These are phyloP conservation scores for Cryptomyrus ogoouensis DNA, from an alignment of 2,113 vertebrate species.

Conservation along the genomic window DNA sequence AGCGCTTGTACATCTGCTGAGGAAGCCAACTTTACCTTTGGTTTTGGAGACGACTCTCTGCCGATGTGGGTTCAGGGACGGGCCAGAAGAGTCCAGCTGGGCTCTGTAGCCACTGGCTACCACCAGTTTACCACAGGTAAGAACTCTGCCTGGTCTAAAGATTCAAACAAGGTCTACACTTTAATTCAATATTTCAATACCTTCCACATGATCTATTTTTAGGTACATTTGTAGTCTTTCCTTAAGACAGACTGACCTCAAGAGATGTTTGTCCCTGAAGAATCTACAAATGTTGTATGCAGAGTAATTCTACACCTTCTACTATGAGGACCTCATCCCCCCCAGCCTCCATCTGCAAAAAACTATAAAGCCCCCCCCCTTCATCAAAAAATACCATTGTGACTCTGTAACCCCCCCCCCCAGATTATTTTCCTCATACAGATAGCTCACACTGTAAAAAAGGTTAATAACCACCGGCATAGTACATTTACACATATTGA, in stretches of 20 bases:
- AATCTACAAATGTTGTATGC: background rate
- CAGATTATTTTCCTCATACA: background rate
- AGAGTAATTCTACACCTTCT: background rate
- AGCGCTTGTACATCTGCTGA: background rate
- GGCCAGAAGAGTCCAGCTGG: background rate
- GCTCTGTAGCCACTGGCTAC: background rate
- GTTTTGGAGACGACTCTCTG: slow-evolving; percentile 38
- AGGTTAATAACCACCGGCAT: background rate
- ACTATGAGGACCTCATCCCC: background rate
- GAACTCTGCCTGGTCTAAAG: background rate
- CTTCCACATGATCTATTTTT: background rate
- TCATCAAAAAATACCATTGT: no score
- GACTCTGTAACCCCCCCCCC: background rate
- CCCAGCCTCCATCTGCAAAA: background rate
- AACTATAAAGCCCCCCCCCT: background rate
- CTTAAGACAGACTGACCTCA: background rate
- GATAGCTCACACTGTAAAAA: background rate
- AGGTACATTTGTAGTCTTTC: background rate
- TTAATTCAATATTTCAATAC: background rate
- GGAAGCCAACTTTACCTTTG: slow-evolving; percentile 27
- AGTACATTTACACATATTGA: background rate
- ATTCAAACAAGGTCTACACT: background rate
- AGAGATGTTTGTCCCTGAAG: background rate
- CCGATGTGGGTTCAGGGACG: slow-evolving; percentile 9
- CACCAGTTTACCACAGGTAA: slow-evolving; percentile 43